Evolutionary conservation across 1,140 invertebrate species (phyloP).

Genomic region (Drosophila ananassae): DNA sequence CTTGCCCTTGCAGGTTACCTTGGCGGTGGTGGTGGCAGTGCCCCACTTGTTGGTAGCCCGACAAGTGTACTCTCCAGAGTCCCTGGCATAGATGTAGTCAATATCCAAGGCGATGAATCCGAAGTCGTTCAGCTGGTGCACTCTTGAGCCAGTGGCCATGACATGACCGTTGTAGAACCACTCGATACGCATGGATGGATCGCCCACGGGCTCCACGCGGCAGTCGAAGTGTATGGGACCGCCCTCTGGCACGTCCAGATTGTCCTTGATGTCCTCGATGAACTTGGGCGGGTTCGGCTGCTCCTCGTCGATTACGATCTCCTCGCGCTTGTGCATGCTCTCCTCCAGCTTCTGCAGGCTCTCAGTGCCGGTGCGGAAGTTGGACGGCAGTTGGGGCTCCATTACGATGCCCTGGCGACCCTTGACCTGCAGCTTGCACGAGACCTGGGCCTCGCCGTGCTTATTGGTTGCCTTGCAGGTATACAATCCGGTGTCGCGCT

Average conservation of each 20-base stretch:
- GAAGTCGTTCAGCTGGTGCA: slow-evolving; percentile 96
- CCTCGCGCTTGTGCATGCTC: slow-evolving; percentile 93
- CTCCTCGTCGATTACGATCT: slow-evolving; percentile 92
- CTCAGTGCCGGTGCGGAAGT: slow-evolving; percentile 93
- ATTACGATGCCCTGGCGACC: slow-evolving; percentile 94
- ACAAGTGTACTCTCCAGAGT: slow-evolving; percentile 94
- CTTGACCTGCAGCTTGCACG: slow-evolving; percentile 93
- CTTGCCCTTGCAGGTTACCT: slow-evolving; percentile 93
- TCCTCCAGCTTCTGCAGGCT: slow-evolving; percentile 96
- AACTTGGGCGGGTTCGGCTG: slow-evolving; percentile 93
- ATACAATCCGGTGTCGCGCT: slow-evolving; percentile 94
- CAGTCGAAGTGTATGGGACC: slow-evolving; percentile 96
- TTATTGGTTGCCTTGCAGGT: slow-evolving; percentile 96
- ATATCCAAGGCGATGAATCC: slow-evolving; percentile 95
- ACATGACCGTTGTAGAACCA: slow-evolving; percentile 97
- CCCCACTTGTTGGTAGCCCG: slow-evolving; percentile 94
- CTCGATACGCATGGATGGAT: slow-evolving; percentile 95
- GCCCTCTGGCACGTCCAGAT: slow-evolving; percentile 93
- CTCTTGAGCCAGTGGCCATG: slow-evolving; percentile 93
- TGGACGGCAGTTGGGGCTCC: slow-evolving; percentile 94
- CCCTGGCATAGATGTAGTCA: slow-evolving; percentile 93
- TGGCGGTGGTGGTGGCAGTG: slow-evolving; percentile 92
- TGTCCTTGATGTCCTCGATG: slow-evolving; percentile 92
- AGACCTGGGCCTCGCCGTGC: slow-evolving; percentile 94
- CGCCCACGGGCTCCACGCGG: slow-evolving; percentile 93